Evolutionary conservation across 1,140 invertebrate species (phyloP).

Genomic region (Drosophila yakuba): DNA sequence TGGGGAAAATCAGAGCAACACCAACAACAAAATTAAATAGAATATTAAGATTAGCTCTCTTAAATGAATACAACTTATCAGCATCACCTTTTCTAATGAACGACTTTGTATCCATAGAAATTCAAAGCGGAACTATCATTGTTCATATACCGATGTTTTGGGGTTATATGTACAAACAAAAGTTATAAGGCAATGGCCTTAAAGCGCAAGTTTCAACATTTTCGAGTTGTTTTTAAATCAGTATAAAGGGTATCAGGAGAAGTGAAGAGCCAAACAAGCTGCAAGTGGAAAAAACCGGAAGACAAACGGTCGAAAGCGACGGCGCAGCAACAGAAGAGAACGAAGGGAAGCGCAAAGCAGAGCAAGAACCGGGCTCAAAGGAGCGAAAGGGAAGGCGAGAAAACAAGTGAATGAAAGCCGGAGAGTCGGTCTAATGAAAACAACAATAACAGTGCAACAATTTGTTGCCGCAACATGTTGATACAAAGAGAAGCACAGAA

Average conservation of each 20-base stretch:
- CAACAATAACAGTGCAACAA: constrained; percentile 66
- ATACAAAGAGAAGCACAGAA: constrained; percentile 1
- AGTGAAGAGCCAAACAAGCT: constrained; percentile 1
- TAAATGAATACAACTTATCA: neutral
- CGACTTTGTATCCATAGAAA: too few relatives aligned
- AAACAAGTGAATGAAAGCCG: constrained; percentile 67
- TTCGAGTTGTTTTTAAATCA: neutral
- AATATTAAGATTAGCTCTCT: neutral
- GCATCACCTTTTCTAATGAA: too few relatives aligned
- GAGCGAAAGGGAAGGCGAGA: constrained; percentile 15
- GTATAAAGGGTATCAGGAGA: constrained; percentile 5
- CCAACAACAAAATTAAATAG: neutral
- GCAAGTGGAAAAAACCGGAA: constrained; percentile 45
- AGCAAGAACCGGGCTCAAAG: constrained; percentile 37
- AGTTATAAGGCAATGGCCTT: too few relatives aligned
- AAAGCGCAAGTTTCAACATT: too few relatives aligned
- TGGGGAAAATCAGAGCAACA: constrained; percentile 1
- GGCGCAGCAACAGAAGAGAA: constrained; percentile 19
- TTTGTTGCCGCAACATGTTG: constrained; percentile 66
- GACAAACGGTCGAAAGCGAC: constrained; percentile 29
- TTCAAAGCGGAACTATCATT: too few relatives aligned
- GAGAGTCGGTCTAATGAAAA: constrained; percentile 11
- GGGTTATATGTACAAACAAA: neutral
- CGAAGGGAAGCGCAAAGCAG: neutral
- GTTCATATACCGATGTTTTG: too few relatives aligned